Evolutionary conservation across 53 echinoderm and acorn worm genomes (phyloP), one percentile per base, ranked within the genome.

Genomic region (Astropecten irregularis): DNA sequence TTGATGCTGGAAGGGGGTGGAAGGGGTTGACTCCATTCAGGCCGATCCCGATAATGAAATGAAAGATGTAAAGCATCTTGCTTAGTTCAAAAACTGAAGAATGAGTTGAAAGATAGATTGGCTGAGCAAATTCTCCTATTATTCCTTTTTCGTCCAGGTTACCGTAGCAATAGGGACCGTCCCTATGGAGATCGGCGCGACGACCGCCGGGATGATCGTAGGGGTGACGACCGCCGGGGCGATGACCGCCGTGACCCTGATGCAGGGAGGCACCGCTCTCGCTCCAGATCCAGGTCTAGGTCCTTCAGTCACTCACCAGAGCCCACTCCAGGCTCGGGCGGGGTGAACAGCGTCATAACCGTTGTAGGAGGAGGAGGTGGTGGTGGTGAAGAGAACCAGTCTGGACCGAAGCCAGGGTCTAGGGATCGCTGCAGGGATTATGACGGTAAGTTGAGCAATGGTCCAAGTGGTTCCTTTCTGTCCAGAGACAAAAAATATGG

Each of bases 381-480:
- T n/a, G 65, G 62, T 9, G 71, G 86, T 37, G 73, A 88, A 37
- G 79, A 66, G 29, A 38, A 63, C 31, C 42, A 81, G 57, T 21
- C 79, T 7, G 64, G 66, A 15, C 21, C 32, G 16, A 61, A 70
- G 33, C 52, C 70, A 3, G 15, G 14, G 0, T 1, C 66, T 2
- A 81, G 84, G 53, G 88, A 87, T 13, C 70, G 92, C 22, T 96
- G 96, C 77, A 66, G 96, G 38, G 96, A 96, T 60, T 96, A 89
- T 67, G 96, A 96, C 73, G 96, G 96, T 93, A 58, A 69, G 91
- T 56, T 32, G 27, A 8, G 13, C n/a, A n/a, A n/a, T n/a, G n/a
- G n/a, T n/a, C n/a, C n/a, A n/a, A n/a, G n/a, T n/a, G n/a, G n/a
- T n/a, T n/a, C n/a, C n/a, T n/a, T n/a, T n/a, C n/a, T n/a, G n/a